These are phyloP conservation scores for Hartigia nigra DNA, from an alignment of 2,888 invertebrate species.

Conservation along the genomic window DNA sequence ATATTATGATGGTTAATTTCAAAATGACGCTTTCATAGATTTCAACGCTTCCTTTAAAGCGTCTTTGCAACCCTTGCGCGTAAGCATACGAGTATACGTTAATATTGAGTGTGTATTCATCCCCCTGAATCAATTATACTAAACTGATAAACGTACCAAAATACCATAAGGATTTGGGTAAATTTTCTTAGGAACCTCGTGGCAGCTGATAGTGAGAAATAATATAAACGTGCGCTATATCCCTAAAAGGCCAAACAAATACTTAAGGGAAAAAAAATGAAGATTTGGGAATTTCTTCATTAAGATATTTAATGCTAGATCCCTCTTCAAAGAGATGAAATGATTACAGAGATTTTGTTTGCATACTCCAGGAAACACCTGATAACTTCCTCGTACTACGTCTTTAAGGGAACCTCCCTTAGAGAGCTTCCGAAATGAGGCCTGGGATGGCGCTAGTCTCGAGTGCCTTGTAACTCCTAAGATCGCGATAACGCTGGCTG, in stretches of 20 bases:
- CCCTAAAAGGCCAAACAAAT: not conserved
- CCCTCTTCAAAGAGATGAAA: not conserved
- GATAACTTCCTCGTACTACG: not conserved
- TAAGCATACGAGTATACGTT: not conserved
- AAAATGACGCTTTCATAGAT: not conserved
- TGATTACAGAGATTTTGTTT: not conserved
- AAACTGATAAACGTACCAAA: not conserved
- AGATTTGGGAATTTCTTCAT: not conserved
- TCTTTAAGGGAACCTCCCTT: not conserved
- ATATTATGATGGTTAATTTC: not conserved
- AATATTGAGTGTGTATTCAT: not conserved
- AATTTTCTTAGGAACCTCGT: too few species aligned
- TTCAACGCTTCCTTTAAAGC: not conserved
- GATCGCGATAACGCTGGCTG: not conserved
- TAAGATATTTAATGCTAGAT: not conserved
- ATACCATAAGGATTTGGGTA: not conserved
- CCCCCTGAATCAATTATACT: not conserved
- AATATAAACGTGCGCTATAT: too few species aligned
- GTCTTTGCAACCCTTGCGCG: not conserved
- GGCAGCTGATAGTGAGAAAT: not conserved
- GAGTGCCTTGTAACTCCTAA: constrained; percentile 43
- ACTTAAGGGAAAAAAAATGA: not conserved
- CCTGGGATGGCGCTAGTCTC: constrained; percentile 43
- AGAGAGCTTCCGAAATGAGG: constrained; percentile 34
- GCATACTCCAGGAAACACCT: not conserved